Base-by-base conservation (phyloP, 1,140 invertebrate genomes). In the Papilio polyxenes region DNA sequence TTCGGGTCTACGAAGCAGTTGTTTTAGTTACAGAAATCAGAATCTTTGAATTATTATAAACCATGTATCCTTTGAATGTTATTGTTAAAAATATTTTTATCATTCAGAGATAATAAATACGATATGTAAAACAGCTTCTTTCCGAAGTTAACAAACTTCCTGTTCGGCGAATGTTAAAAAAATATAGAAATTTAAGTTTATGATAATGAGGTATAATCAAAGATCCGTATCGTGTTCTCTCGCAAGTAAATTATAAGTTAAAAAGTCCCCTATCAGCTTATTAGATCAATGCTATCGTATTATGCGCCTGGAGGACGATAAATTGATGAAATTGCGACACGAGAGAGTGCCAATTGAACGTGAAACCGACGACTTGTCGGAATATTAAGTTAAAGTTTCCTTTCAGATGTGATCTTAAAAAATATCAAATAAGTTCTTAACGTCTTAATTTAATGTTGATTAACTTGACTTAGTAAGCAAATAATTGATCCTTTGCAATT, bases 331-430 rank as follows among this genome's bases (percentile, higher is more conserved):
- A 91, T 86, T 81, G 83, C 81, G 84, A 85, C 83, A 84, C 85
- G 11, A 53, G n/a, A 48, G 80, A 83, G 83, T 83, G 74, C 87
- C 89, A 90, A 90, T 91, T 88, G 89, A 92, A 92, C 78, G 86
- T 82, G 90, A 91, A 83, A 89, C 86, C 83, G 69, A 83, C 80
- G 56, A 49, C n/a, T 13, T 56, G 20, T 78, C 56, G 37, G 53
- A 53, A 78, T 23, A 31, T 78, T 78, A 10, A 31, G 15, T 78
- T 78, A 62, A 59, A 78, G 62, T 78, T 31, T n/a, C n/a, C 11
- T 65, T 9, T 65, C 40, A 7, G 3, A 65, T 65, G n/a, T 31
- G 17, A 4, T 17, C 6, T 31, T 23, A 69, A 37, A 37, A 69
- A 15, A 15, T 37, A 69, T 11, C 20, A 69, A 69, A 69, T 20